Percentiles rank a stretch among this genome's conserved stretches.
These are phyloP conservation scores for Neotoxoptera formosana DNA, from an alignment of 1,140 invertebrate species.

Conservation along the genomic window DNA sequence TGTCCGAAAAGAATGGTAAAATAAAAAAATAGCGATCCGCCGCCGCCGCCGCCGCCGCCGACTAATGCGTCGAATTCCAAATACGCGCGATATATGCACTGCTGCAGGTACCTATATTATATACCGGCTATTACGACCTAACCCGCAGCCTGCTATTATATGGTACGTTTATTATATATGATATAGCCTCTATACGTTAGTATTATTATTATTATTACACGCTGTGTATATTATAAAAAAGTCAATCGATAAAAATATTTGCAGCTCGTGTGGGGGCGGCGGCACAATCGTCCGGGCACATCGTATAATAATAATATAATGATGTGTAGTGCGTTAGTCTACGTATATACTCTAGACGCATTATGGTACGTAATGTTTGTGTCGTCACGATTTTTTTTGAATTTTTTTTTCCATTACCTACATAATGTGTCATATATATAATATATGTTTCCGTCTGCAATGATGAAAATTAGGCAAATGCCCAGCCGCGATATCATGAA, in stretches of 20 bases:
- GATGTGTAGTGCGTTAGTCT: background rate
- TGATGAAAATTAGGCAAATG: too few relatives aligned
- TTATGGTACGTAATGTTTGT: background rate
- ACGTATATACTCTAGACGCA: too few relatives aligned
- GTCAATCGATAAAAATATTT: background rate
- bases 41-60: slow-evolving; percentile 3
- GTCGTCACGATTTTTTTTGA: background rate
- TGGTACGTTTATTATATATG: background rate
- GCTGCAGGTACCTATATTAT: background rate
- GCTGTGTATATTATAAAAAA: background rate
- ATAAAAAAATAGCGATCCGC: background rate
- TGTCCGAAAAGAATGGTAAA: background rate
- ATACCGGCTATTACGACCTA: too few relatives aligned
- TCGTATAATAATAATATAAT: background rate
- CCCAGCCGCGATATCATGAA: too few relatives aligned
- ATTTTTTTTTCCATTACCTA: background rate
- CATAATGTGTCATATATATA: too few relatives aligned
- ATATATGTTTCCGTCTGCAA: too few relatives aligned
- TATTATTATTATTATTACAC: background rate
- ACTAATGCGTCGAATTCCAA: background rate
- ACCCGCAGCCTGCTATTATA: background rate
- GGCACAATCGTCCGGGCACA: background rate
- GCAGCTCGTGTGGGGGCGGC: background rate
- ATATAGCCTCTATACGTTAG: background rate
- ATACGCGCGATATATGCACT: too few relatives aligned